Percentiles rank a stretch among this genome's conserved stretches.
phyloP scores from a whole-genome alignment of 2,113 vertebrate species.

The Gasterosteus nipponicus region DNA sequence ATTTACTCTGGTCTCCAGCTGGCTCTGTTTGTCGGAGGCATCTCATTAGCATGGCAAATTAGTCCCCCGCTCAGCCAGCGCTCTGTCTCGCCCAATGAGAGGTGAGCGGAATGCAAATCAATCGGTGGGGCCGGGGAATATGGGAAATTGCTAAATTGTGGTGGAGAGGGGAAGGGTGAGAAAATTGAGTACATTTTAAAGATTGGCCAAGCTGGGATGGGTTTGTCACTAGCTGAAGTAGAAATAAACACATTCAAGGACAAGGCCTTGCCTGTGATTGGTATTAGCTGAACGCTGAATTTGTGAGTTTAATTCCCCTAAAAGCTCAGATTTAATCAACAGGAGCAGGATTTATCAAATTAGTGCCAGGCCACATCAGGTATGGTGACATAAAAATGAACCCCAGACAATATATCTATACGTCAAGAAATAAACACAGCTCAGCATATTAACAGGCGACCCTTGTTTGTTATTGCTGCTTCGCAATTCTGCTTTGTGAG shows the following conservation, averaged over 20 bases:
- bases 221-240: constrained; percentile 8
- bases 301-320: constrained; percentile 55
- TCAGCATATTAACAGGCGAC: constrained; percentile 52
- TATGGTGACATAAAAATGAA: not conserved
- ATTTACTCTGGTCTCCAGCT: constrained; percentile 98
- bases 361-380: constrained; percentile 30
- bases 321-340: constrained; percentile 59
- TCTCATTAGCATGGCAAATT: constrained; percentile 98
- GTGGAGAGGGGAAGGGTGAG: constrained; percentile 36
- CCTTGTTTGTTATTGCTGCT: constrained; percentile 66
- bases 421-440: constrained; percentile 57
- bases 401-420: not conserved
- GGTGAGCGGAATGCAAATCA: constrained; percentile 95
- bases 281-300: constrained; percentile 37
- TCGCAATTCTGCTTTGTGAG: constrained; percentile 63
- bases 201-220: constrained; percentile 5
- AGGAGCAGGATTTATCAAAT: constrained; percentile 44
- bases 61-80: constrained; percentile 97
- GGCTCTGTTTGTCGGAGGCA: constrained; percentile 95
- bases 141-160: constrained; percentile 87
- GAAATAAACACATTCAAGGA: not conserved
- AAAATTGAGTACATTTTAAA: not conserved
- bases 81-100: constrained; percentile 95
- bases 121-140: constrained; percentile 90
- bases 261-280: constrained; percentile 13